Conservation (phyloP, 2,888 invertebrate species). For the Ornithoptera priamus region DNA sequence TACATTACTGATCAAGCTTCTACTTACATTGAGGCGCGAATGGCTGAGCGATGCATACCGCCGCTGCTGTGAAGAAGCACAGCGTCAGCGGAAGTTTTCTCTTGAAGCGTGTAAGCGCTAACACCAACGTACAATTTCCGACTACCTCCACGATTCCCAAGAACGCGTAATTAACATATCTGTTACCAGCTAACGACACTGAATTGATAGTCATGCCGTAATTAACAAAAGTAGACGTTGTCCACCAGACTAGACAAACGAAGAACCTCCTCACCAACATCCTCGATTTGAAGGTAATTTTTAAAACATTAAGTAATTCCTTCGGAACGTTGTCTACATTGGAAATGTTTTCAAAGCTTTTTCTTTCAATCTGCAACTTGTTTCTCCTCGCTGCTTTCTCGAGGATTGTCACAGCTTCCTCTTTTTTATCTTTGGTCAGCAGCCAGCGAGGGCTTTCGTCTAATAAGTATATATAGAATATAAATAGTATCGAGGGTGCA, state of each 20-base stretch:
- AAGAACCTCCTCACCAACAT: not conserved
- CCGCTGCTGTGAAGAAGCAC: not conserved
- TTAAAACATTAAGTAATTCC: not conserved
- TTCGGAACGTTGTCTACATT: not conserved
- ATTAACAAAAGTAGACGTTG: not conserved
- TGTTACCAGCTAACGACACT: not conserved
- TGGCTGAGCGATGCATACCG: not conserved
- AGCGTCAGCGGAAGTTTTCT: not conserved
- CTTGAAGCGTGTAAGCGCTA: not conserved
- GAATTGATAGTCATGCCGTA: not conserved
- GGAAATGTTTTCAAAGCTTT: not conserved
- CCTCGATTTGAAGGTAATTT: not conserved
- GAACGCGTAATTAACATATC: not conserved
- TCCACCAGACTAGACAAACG: constrained; percentile 1
- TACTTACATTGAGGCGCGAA: not conserved
- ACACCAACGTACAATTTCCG: not conserved
- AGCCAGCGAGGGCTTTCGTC: not conserved
- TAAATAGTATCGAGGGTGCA: not conserved
- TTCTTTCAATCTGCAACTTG: not conserved
- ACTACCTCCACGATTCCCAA: not conserved
- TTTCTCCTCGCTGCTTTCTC: not conserved
- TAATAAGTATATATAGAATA: not conserved
- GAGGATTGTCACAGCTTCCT: not conserved
- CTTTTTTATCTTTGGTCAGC: not conserved
- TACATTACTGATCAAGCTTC: not conserved